Base-by-base conservation (phyloP, 2,797 vertebrate species). In the Tarsius wallacei region DNA sequence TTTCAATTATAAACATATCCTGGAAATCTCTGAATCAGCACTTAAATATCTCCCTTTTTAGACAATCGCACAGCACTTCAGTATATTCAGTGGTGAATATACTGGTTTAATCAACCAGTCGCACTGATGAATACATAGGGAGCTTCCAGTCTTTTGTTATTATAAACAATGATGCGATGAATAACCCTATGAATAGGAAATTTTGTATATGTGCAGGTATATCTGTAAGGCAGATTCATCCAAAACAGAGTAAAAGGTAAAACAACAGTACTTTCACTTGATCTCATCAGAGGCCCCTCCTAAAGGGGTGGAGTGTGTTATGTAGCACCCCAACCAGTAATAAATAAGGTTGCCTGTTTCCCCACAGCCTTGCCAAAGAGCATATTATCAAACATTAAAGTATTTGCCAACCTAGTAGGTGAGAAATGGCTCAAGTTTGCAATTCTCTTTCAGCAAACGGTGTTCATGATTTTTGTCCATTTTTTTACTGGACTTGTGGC, bases 381-480 rank as follows among this genome's bases (percentile, higher is more conserved):
- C 47, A 53, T 71, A 49, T 78, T 36, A 77, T 36, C 74, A 95
- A 73, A 66, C 26, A 5, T 31, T 36, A 89, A 53, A 17, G 28
- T 24, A 51, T 31, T 36, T 55, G 57, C 21, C 66, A 78, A 73
- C 26, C 15, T 91, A 71, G 11, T 17, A 36, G 36, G 42, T 78
- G 6, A 87, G 21, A 78, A 96, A 83, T 57, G 24, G 6, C 53
- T 51, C 82, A 74, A 90, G 78, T 59, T 84, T 88, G 26, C 47
- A 80, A 68, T 93, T 87, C 17, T 89, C 22, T 91, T 90, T 93
- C 51, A n/a, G 61, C 10, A 87, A 93, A 91, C 28, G 15, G 5
- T 93, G n/a, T 78, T 93, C 22, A 49, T 66, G 80, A 71, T 42
- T 95, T 83, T 31, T 61, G 57, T 24, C 42, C 33, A 87, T 51